Conservation (phyloP, 2,797 vertebrate species). For the Bryconaethiops microstoma region DNA sequence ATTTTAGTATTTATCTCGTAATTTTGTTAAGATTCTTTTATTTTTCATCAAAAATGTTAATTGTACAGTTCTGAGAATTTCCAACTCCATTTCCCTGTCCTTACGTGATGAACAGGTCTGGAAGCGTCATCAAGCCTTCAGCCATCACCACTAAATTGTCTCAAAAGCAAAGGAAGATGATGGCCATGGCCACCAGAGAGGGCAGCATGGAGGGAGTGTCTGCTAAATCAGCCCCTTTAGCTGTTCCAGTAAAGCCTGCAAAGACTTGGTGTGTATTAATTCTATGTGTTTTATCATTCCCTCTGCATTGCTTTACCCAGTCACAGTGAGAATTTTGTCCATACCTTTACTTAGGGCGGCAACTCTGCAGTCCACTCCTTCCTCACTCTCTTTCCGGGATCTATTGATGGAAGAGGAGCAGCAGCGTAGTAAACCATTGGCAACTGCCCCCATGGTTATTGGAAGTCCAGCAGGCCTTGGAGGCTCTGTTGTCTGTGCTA, state of each 20-base stretch:
- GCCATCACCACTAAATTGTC: conserved; percentile 86
- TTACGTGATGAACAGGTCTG: conserved; percentile 53
- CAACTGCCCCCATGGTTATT: conserved; percentile 44
- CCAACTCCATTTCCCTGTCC: not conserved
- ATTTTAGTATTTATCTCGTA: too few relatives aligned
- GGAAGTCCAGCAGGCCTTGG: conserved; percentile 52
- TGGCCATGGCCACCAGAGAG: conserved; percentile 89
- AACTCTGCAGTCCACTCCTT: conserved; percentile 73
- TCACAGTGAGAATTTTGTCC: not conserved
- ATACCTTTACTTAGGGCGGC: conserved; percentile 76
- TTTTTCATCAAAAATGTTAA: too few relatives aligned
- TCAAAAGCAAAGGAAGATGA: conserved; percentile 97
- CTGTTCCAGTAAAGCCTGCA: conserved; percentile 75
- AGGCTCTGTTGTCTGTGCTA: conserved; percentile 64
- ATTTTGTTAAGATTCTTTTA: too few relatives aligned
- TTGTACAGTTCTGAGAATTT: too few relatives aligned
- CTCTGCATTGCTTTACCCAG: not conserved
- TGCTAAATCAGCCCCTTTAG: conserved; percentile 65
- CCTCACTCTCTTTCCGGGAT: conserved; percentile 86
- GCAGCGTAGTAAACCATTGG: conserved; percentile 62
- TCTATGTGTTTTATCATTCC: not conserved
- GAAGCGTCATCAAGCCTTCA: conserved; percentile 71
- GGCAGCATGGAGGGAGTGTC: conserved; percentile 72
- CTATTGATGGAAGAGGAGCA: conserved; percentile 87
- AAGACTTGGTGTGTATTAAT: conserved; percentile 84